Evolutionary conservation across 2,888 invertebrate species (phyloP).

Genomic region (Eledone cirrhosa): DNA sequence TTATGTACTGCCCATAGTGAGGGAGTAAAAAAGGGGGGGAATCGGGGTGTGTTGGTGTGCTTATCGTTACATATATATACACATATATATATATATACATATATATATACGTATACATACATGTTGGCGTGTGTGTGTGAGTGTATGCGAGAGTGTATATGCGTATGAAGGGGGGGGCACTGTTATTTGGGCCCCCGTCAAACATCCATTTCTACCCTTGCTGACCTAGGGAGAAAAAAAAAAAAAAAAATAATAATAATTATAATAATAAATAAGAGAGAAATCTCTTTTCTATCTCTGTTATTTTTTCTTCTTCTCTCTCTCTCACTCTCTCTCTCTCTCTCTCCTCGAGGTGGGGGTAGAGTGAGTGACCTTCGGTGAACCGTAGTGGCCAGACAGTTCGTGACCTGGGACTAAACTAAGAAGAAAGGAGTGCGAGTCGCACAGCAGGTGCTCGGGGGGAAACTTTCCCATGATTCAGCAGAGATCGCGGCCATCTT

Average conservation of each 20-base stretch:
- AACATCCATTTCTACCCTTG: background rate
- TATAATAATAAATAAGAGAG: background rate
- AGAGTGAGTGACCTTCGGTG: slow-evolving; percentile 36
- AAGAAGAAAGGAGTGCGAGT: background rate
- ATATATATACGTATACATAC: too few species aligned
- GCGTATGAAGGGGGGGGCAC: too few species aligned
- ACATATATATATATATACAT: too few species aligned
- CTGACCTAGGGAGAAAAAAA: background rate
- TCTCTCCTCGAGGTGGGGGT: too few species aligned
- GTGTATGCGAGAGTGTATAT: too few species aligned
- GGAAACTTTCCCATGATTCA: slow-evolving; percentile 40
- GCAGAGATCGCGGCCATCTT: slow-evolving; percentile 47
- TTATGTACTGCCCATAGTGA: background rate
- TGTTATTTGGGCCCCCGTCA: background rate
- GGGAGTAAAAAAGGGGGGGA: background rate
- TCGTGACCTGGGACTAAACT: slow-evolving; percentile 37
- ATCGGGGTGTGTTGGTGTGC: background rate
- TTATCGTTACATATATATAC: background rate
- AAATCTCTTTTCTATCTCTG: background rate
- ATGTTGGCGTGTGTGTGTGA: too few species aligned
- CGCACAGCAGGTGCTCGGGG: slow-evolving; percentile 28
- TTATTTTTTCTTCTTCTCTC: background rate
- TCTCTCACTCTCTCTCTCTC: background rate
- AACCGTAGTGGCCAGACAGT: slow-evolving; percentile 35
- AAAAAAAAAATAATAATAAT: background rate